Evolutionary conservation across 2,797 vertebrate genomes (phyloP), one percentile per base, ranked within the genome.

Genomic region (Sebastes reedi): DNA sequence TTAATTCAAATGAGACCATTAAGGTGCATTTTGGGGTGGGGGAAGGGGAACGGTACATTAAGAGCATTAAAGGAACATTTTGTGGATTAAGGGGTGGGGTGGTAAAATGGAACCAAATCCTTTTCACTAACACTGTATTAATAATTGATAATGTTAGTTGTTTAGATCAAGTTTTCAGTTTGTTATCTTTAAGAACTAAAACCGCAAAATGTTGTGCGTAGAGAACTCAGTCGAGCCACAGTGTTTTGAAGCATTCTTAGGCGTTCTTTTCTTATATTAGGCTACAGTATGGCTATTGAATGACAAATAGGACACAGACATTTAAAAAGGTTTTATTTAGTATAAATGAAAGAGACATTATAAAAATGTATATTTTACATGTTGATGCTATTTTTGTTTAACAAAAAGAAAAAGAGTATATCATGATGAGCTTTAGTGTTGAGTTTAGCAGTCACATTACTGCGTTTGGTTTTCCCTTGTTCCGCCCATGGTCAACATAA

Each of bases 331-430:
- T 93, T 98, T 98, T 97, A 97, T 98, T 98, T 98, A 98, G 97
- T 94, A 97, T 96, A 97, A 97, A 97, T 94, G 82, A 96, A 95
- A 96, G 94, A 94, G 97, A 97, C 97, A 95, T 97, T 97, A 97
- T 95, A 93, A 91, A 92, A 96, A 93, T 95, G 94, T 96, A 96
- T 96, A 96, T 96, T 96, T 96, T 99, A 98, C 97, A 98, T 97
- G 97, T 97, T 96, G 95, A 99, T 96, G 97, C 97, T 98, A 98
- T 97, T 98, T 98, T 97, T 97, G 96, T 98, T 98, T 96, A 96
- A 94, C 93, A 94, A 89, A 95, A 93, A 92, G 89, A 91, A 80
- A 32, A 91, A 95, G 91, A 96, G 89, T 97, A 96, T 97, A 97
- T 97, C 97, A 97, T 96, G 76, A 96, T 95, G 96, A 97, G 92